Evolutionary conservation across 2,113 vertebrate genomes (phyloP).

Genomic region (Sorex araneus): DNA sequence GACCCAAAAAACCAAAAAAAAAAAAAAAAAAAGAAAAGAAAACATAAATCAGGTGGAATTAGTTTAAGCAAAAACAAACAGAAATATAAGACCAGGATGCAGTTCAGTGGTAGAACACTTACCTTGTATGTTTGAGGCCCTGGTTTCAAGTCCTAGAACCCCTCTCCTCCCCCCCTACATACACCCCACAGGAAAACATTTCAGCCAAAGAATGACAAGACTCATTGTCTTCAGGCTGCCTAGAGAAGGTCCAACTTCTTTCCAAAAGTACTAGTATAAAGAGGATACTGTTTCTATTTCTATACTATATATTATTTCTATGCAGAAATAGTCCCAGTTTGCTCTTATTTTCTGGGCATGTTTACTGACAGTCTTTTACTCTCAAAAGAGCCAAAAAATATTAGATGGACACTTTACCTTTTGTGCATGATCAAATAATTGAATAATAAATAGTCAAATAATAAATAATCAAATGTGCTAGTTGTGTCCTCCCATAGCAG

Average conservation of each 20-base stretch:
- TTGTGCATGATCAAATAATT: neutral
- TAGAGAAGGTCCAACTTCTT: constrained; percentile 6
- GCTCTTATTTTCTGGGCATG: neutral
- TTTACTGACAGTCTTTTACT: constrained; percentile 26
- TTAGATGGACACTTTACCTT: neutral
- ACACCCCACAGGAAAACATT: neutral
- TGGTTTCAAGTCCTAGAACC: too few relatives aligned
- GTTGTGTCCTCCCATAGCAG: neutral
- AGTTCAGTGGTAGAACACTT: too few relatives aligned
- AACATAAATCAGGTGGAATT: constrained; percentile 27
- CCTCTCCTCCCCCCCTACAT: too few relatives aligned
- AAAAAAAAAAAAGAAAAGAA: constrained; percentile 46
- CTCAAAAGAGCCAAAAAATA: constrained; percentile 33
- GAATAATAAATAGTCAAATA: constrained; percentile 28
- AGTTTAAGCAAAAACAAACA: neutral
- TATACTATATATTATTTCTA: neutral
- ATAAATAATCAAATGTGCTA: neutral
- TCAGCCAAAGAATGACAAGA: constrained; percentile 19
- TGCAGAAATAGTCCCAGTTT: neutral
- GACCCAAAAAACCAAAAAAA: too few relatives aligned
- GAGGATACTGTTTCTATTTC: neutral
- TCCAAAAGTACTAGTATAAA: neutral
- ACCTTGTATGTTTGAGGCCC: too few relatives aligned
- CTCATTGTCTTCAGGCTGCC: neutral
- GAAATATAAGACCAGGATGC: neutral